Evolutionary conservation across 2,888 invertebrate genomes (phyloP).

Genomic region (Clostera curtula): DNA sequence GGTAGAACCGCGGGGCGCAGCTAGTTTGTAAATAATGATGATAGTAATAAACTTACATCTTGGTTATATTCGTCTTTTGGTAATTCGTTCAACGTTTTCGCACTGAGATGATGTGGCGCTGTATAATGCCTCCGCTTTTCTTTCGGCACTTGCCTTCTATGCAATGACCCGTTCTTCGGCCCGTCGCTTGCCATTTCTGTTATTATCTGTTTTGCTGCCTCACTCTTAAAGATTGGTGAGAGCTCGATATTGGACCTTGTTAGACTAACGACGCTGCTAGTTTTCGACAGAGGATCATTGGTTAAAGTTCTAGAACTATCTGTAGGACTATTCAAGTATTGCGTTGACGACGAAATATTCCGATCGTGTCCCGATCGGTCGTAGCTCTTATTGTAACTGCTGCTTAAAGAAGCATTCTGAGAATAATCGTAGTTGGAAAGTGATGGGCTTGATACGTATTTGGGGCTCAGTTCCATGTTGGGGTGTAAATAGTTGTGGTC

Average conservation of each 20-base stretch:
- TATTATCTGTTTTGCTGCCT: conserved; percentile 89
- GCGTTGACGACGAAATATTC: conserved; percentile 53
- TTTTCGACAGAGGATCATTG: conserved; percentile 64
- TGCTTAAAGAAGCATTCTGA: conserved; percentile 55
- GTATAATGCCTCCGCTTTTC: conserved; percentile 92
- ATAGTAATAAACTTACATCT: conserved; percentile 51
- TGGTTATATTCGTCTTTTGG: conserved; percentile 61
- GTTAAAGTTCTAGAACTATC: conserved; percentile 63
- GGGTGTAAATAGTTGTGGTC: conserved; percentile 52
- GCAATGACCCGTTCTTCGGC: conserved; percentile 73
- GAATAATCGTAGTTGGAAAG: conserved; percentile 65
- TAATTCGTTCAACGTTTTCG: conserved; percentile 76
- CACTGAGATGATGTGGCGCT: conserved; percentile 84
- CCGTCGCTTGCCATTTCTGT: conserved; percentile 82
- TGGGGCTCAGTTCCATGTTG: conserved; percentile 60
- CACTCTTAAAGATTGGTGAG: conserved; percentile 89
- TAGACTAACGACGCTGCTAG: conserved; percentile 61
- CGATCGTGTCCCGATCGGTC: conserved; percentile 54
- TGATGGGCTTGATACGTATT: conserved; percentile 65
- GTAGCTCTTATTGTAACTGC: conserved; percentile 58
- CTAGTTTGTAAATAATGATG: no score
- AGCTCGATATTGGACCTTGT: conserved; percentile 72
- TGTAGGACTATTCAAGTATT: conserved; percentile 64
- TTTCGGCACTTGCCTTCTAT: conserved; percentile 82
- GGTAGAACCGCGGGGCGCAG: no score